Evolutionary conservation across 1,140 invertebrate species (phyloP), one percentile per base, ranked within the genome.

Genomic region (Drosophila sucinea): DNA sequence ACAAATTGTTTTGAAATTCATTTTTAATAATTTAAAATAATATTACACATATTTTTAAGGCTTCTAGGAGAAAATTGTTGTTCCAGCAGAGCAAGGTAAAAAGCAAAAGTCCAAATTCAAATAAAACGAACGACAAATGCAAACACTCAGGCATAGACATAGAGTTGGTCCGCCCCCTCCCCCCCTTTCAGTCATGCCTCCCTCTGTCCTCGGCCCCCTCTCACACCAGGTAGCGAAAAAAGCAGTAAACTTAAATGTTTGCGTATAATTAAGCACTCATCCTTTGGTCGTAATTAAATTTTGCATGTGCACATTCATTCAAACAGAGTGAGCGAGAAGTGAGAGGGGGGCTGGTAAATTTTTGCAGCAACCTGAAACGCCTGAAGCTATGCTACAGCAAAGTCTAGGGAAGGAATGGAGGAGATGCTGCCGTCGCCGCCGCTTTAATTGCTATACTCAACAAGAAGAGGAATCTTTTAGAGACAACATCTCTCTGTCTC

Each of bases 231-330:
- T 73, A 73, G 67, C 79, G 65, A 87, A 82, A 81, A 73, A 80
- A 86, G 79, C 86, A 89, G 85, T 81, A 84, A 91, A 91, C 90
- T 89, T 91, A 91, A 91, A 90, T 91, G 90, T 91, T 91, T 91
- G 83, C 86, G 83, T 91, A 85, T 91, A 91, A 91, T 91, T 91
- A 91, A 91, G 90, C 90, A 91, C 90, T 91, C 90, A 91, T 91
- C 84, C 90, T 91, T 91, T 91, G 82, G 86, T 90, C 82, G 84
- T 91, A 91, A 91, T 91, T 91, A 90, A 91, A 91, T 91, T 91
- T 91, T 91, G 84, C 79, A 91, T 91, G 90, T 90, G 86, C 90
- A 90, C 90, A 91, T 91, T 81, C 83, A 90, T 47, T 51, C 44
- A 27, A 51, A 65, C 79, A 84, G 80, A 79, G 56, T 17, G 25